These are phyloP conservation scores for Cuniculus paca DNA, from an alignment of 2,797 vertebrate genomes.

Conservation along the genomic window DNA sequence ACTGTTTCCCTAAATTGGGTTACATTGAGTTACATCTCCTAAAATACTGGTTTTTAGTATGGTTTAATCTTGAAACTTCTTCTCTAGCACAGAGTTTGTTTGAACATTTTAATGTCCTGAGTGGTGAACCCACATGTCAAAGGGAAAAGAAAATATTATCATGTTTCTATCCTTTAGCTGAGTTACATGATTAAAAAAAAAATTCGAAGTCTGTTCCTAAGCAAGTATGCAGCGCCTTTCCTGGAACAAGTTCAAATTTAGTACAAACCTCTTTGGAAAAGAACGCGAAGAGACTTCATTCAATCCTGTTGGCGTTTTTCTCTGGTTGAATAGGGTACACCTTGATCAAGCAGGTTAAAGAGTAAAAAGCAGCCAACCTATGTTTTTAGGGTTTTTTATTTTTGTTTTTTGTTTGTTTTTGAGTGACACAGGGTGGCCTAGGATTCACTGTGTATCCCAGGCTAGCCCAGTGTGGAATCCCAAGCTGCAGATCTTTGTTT, in stretches of 20 bases:
- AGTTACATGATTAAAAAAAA: constrained; percentile 2
- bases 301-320: not conserved
- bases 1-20: not conserved
- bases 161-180: not conserved
- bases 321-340: not conserved
- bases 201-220: not conserved
- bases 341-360: not conserved
- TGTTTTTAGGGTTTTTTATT: not conserved
- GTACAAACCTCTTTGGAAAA: not conserved
- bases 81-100: not conserved
- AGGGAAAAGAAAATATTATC: not conserved
- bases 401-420: no score
- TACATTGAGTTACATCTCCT: not conserved
- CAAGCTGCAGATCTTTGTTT: not conserved
- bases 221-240: not conserved
- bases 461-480: not conserved
- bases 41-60: not conserved
- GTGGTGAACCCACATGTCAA: not conserved
- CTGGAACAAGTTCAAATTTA: not conserved
- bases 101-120: not conserved
- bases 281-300: not conserved
- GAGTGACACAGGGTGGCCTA: not conserved
- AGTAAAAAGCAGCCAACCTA: not conserved
- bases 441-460: not conserved
- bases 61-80: not conserved